Evolutionary conservation across 2,113 vertebrate genomes (phyloP), one percentile per base, ranked within the genome.

Genomic region (Alectura lathami): DNA sequence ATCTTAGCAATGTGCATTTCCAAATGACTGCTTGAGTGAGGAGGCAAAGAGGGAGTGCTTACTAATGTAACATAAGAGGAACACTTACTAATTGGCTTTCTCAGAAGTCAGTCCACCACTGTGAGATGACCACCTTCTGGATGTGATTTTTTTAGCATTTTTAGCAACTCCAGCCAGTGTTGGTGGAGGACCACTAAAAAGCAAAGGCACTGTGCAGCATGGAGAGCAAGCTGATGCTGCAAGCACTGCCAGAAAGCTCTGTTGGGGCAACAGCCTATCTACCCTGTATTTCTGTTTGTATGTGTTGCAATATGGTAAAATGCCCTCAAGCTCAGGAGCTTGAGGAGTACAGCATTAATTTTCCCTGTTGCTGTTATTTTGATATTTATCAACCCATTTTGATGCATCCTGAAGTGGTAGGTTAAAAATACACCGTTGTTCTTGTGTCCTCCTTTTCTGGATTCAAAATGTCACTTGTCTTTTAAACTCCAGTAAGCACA

Each of bases 1-100:
- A 47, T 73, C 51, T 93, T 78, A 83, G 70, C 86, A 85, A 60
- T 40, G 66, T 88, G 29, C 20, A 83, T 91, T 96, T 89, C 79
- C 88, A 79, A 80, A 92, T 56, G 62, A 51, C 93, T 92, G n/a
- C 23, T 91, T 47, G 89, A 42, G 38, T 14, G 23, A 81, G 82
- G 32, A 81, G 79, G 42, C 56, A 89, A 82, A 70, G 45, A 57
- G 63, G 76, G 83, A 84, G 57, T 77, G 29, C 67, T 91, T 90
- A 63, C 24, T 62, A 38, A 40, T 21, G 20, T 32, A 57, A 22
- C 11, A 17, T 62, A 26, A 60, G 34, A 60, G 23, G 23, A 26
- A 11, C 10, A 29, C 56, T 87, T 93, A 51, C 72, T 96, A 74
- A 83, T 26, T 66, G 32, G 42, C 29, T 53, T 88, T 17, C 62